Evolutionary conservation across 1,140 invertebrate genomes (phyloP), one percentile per base, ranked within the genome.

Genomic region (Mycetomoellerius zeteki): DNA sequence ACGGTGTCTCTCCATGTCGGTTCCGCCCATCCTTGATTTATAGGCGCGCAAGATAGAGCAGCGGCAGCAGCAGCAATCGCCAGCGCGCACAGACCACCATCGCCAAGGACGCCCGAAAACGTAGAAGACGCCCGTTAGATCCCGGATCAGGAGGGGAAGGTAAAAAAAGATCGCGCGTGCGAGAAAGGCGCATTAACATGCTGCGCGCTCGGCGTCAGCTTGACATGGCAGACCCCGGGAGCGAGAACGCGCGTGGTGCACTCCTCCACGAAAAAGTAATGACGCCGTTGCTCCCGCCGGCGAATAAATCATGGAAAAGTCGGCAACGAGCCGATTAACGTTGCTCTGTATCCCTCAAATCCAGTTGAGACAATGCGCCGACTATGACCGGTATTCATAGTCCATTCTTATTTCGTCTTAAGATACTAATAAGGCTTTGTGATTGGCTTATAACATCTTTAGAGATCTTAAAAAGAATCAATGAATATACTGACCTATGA

Each of bases 11-110:
- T 90, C 86, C 88, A 86, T 94, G 94, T 94, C 92, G 93, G 93
- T 92, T 92, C 92, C 94, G 93, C 94, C 94, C 93, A 94, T 92
- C 75, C 89, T 91, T 94, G 93, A 94, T 94, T 94, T 94, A 94
- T 92, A 86, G 81, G 43, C n/a, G 72, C 50, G 80, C 88, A 85
- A 89, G 88, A 92, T 92, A 93, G 91, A 92, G 75, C 84, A 85
- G 47, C 76, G 6, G 64, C 65, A 50, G 65, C 65, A 43, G 33
- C 33, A 0, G 64, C 64, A 7, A 33, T 30, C 75, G 88, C 92
- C 92, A 76, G 47, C 71, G 87, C 65, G 89, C 86, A 92, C 73
- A 33, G 80, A 73, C 67, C 67, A 73, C 37, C 54, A 84, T 73
- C 87, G 58, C 47, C 87, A 80, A 87, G 85, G 37, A 89, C 76